These are phyloP conservation scores for Meandrusa payeni DNA, from an alignment of 2,888 invertebrate species.

Conservation along the genomic window DNA sequence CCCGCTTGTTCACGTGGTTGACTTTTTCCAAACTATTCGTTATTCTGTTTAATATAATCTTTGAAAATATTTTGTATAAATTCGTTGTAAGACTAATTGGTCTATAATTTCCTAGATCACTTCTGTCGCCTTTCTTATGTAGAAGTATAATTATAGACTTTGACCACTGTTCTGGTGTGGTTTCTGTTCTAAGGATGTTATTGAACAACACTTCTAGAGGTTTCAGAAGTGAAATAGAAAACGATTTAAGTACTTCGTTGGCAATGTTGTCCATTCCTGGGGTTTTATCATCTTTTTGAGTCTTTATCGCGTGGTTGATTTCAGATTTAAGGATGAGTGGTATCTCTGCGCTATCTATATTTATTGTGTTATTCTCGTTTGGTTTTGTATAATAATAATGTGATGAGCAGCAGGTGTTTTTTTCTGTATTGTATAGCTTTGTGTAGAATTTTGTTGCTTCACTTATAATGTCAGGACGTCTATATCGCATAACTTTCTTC, in stretches of 20 bases:
- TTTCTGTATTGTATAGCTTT: conserved; percentile 12
- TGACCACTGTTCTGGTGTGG: conserved; percentile 22
- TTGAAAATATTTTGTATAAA: too few relatives aligned
- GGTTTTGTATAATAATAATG: neutral
- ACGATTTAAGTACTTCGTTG: conserved; percentile 1
- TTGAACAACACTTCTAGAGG: conserved; percentile 14
- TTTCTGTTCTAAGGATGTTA: conserved; percentile 23
- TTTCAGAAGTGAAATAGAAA: conserved; percentile 21
- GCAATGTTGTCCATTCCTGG: neutral
- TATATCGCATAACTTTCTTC: conserved; percentile 13
- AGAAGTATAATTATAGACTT: too few relatives aligned
- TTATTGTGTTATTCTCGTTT: neutral
- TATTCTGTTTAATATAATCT: too few relatives aligned
- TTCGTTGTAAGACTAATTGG: too few relatives aligned
- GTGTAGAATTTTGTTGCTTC: conserved; percentile 22
- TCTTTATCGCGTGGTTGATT: conserved; percentile 39
- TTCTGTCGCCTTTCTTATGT: too few relatives aligned
- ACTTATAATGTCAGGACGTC: conserved; percentile 25
- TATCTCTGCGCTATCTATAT: neutral
- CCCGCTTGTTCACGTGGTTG: too few relatives aligned
- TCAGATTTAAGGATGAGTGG: conserved; percentile 29
- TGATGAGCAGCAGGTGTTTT: neutral
- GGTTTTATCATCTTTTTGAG: conserved; percentile 26
- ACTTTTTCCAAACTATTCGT: too few relatives aligned
- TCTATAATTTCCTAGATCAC: too few relatives aligned